Evolutionary conservation across 1,140 invertebrate species (phyloP).

Genomic region (Lepidurus couesii): DNA sequence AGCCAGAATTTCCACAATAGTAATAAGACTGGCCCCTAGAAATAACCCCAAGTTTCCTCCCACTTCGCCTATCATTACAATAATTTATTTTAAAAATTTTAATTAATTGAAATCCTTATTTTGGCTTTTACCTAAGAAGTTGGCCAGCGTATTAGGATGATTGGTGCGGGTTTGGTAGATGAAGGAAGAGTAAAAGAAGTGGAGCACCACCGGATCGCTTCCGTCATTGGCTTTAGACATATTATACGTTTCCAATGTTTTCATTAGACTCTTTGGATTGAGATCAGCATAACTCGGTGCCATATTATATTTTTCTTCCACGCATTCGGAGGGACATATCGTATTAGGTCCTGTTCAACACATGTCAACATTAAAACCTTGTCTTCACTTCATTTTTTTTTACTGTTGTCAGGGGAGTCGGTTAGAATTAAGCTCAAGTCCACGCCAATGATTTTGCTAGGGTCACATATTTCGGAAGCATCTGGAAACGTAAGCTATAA

Average conservation of each 20-base stretch:
- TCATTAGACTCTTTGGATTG: background rate
- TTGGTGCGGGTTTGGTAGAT: background rate
- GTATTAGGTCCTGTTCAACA: background rate
- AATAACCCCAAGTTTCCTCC: constrained; percentile 27
- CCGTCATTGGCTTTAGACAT: background rate
- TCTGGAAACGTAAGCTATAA: too few species aligned
- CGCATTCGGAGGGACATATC: background rate
- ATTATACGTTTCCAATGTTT: background rate
- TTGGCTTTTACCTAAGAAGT: background rate
- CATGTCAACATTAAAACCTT: background rate
- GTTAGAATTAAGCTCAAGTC: too few species aligned
- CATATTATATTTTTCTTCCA: background rate
- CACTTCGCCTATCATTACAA: constrained; percentile 25
- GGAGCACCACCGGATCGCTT: background rate
- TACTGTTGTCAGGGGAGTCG: too few species aligned
- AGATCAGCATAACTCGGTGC: background rate
- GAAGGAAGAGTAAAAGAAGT: background rate
- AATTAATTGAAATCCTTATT: too few species aligned
- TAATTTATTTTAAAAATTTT: background rate
- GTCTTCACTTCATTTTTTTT: background rate
- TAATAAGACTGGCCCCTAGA: constrained; percentile 24
- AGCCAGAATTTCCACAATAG: constrained; percentile 12
- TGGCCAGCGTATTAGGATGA: background rate
- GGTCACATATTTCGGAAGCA: too few species aligned
- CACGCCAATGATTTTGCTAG: too few species aligned